Conservation (phyloP, 1,140 invertebrate genomes). For the Drosophila leontia region DNA sequence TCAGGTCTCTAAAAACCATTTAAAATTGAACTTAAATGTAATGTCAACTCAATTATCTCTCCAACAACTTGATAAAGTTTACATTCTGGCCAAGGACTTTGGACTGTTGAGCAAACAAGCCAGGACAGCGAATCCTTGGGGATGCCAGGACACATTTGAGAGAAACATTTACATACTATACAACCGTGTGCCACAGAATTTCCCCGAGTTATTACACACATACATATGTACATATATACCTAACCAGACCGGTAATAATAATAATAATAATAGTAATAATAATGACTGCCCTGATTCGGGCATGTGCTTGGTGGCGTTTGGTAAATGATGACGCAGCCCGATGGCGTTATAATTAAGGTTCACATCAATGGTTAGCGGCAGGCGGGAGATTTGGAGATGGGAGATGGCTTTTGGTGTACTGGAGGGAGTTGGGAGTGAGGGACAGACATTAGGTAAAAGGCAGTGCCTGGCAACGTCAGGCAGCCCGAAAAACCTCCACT, state of each 20-base stretch:
- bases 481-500: conserved; percentile 9
- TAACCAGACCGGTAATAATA: conserved; percentile 12
- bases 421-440: conserved; percentile 25
- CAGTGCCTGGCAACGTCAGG: conserved; percentile 23
- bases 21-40: not conserved
- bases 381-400: conserved; percentile 4
- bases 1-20: not conserved
- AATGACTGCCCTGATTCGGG: conserved; percentile 56
- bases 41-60: conserved; percentile 2
- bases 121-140: conserved; percentile 4
- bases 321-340: conserved; percentile 76
- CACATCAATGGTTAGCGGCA: conserved; percentile 50
- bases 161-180: not conserved
- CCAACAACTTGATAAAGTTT: not conserved
- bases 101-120: not conserved
- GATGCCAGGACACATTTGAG: not conserved
- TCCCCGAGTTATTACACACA: not conserved
- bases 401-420: too few relatives aligned
- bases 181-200: conserved; percentile 1
- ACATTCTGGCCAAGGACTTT: not conserved
- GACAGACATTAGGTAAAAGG: conserved; percentile 56
- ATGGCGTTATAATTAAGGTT: conserved; percentile 81
- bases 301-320: conserved; percentile 50
- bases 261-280: conserved; percentile 42
- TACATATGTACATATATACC: not conserved